Evolutionary conservation across 2,797 vertebrate species (phyloP).

Genomic region (Danio tinwini): DNA sequence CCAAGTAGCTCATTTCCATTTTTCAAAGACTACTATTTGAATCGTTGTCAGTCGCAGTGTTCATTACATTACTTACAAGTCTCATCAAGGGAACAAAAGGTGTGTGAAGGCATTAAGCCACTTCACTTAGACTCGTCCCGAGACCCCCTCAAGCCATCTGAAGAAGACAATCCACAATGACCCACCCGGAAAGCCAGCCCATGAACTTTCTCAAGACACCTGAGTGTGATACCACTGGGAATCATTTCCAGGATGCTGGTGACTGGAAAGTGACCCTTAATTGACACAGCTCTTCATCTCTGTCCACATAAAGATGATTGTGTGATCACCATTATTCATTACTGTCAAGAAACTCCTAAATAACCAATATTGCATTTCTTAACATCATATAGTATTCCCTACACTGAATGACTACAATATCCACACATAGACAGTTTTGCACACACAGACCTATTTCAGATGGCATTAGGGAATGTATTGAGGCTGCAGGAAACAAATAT

Average conservation of each 20-base stretch:
- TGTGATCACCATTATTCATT: slow-evolving; percentile 3
- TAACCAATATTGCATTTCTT: slow-evolving; percentile 2
- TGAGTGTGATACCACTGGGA: slow-evolving; percentile 6
- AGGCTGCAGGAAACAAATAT: slow-evolving; percentile 11
- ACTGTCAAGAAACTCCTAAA: slow-evolving; percentile 10
- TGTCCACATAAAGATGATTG: slow-evolving; percentile 30
- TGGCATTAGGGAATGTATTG: background rate
- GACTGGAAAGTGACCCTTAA: slow-evolving; percentile 30
- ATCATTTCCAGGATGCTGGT: slow-evolving; percentile 19
- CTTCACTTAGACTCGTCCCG: background rate
- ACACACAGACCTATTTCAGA: slow-evolving; percentile 5
- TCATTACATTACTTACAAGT: slow-evolving; percentile 13
- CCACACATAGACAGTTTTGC: background rate
- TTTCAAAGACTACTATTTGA: slow-evolving; percentile 6
- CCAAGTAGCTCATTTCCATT: background rate
- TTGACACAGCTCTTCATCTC: slow-evolving; percentile 29
- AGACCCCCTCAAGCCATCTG: slow-evolving; percentile 10
- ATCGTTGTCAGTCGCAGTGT: background rate
- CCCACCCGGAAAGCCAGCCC: slow-evolving; percentile 23
- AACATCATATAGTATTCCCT: background rate
- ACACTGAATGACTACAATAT: background rate
- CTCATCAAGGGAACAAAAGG: slow-evolving; percentile 5
- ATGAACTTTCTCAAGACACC: slow-evolving; percentile 20
- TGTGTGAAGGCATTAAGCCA: background rate
- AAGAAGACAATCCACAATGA: slow-evolving; percentile 25